Base-by-base conservation (phyloP, 1,140 invertebrate genomes). In the Drosophila lacteicornis region DNA sequence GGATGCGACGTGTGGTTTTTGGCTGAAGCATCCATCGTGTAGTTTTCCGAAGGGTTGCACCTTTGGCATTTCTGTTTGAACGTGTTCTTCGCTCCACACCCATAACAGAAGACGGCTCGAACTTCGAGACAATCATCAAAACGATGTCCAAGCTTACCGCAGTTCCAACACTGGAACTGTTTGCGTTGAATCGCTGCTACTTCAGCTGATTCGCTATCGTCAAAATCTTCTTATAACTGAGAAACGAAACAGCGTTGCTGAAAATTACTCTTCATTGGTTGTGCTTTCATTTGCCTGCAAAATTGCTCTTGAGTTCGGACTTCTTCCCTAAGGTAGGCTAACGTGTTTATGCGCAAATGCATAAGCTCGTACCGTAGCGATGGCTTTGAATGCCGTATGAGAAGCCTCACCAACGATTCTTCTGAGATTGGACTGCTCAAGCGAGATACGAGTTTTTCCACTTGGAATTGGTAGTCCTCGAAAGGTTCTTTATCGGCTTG, bases 91-190 rank as follows among this genome's bases (percentile, higher is more conserved):
- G 38, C 38, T 40, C 38, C 43, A 60, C 47, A 22, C 43, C 47
- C 15, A 60, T 25, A 15, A 30, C 33, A 5, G 66, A 30, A 67
- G 59, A n/a, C 61, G 47, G 27, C 68, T 50, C 9, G 22, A 47
- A 60, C 40, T 42, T 75, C 65, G 2, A 58, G 15, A 30, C 43
- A 59, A 43, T 59, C 43, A n/a, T 59, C 57, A 17, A 56, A 56
- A 13, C 19, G 36, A 42, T 56, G 36, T 40, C 53, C 53, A 15
- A 25, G 17, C 1, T 56, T 19, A 4, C n/a, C 36, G 17, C 38
- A 56, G 13, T 56, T 56, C 53, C 53, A 40, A 42, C 53, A 40
- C 36, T 25, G 25, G 6, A 55, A 12, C 13, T 19, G 51, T 8
- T 55, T 55, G 7, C 50, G 27, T 19, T 46, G 45, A 36, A 36